A percentile compares a stretch with the other conserved stretches of the same genome.
These are phyloP conservation scores for Mirounga angustirostris DNA, from an alignment of 2,113 vertebrate genomes.

Conservation along the genomic window DNA sequence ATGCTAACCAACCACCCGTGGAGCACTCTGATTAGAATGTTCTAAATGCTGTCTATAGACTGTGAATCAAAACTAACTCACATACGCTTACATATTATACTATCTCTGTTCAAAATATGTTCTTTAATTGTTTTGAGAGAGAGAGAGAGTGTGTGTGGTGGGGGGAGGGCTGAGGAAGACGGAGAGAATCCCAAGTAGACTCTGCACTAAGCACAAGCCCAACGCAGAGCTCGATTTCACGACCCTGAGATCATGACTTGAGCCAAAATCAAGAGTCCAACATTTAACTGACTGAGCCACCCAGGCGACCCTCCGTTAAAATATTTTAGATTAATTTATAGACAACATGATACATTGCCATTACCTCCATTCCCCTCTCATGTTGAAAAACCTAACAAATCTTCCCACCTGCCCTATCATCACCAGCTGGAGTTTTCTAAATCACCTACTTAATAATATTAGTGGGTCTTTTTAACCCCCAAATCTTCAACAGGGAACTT, in stretches of 20 bases:
- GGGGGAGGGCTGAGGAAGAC: neutral
- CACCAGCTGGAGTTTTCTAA: neutral
- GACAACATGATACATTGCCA: neutral
- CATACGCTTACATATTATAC: neutral
- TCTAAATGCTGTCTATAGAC: neutral
- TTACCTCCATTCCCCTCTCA: neutral
- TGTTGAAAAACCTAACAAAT: neutral
- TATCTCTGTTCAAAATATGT: neutral
- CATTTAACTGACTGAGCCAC: neutral
- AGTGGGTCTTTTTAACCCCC: neutral
- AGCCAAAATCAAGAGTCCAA: neutral
- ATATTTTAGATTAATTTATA: neutral
- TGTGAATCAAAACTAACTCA: neutral
- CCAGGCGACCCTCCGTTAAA: neutral
- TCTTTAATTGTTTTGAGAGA: neutral
- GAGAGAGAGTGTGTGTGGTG: neutral
- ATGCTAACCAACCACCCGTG: neutral
- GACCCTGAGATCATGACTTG: neutral
- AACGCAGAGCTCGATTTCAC: neutral
- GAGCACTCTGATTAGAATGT: neutral
- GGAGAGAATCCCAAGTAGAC: neutral
- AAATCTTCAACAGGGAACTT: neutral
- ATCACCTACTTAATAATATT: neutral
- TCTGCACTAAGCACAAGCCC: neutral
- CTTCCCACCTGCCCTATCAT: neutral